Conservation (phyloP, 2,888 invertebrate species). For the Coenonympha arcania region DNA sequence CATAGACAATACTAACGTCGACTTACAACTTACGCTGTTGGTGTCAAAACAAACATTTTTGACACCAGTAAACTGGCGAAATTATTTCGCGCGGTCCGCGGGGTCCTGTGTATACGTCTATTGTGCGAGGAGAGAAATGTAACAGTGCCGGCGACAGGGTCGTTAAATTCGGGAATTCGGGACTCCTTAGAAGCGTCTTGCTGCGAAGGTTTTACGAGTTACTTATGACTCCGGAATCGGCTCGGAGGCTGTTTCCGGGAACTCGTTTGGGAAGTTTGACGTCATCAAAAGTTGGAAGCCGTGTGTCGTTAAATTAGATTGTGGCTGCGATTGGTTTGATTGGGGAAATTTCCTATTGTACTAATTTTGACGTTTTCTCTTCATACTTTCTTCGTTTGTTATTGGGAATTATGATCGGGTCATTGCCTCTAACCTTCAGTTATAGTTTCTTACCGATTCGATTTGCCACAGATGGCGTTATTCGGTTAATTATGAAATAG, state of each 20-base stretch:
- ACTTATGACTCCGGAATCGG: constrained; percentile 59
- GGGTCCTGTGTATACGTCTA: too few species aligned
- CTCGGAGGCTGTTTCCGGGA: constrained; percentile 51
- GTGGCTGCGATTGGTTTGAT: constrained; percentile 33
- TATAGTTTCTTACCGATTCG: too few species aligned
- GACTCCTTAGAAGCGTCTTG: constrained; percentile 45
- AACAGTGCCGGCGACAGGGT: constrained; percentile 55
- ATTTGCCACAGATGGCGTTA: too few species aligned
- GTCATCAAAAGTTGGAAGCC: constrained; percentile 50
- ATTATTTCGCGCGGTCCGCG: too few species aligned
- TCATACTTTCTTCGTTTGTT: not conserved
- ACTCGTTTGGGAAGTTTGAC: constrained; percentile 59
- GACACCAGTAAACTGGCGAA: too few species aligned
- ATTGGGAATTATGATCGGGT: not conserved
- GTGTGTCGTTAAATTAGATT: constrained; percentile 45
- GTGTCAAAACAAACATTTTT: too few species aligned
- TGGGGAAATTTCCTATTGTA: constrained; percentile 5
- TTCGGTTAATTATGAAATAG: too few species aligned
- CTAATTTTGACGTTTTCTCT: not conserved
- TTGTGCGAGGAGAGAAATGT: constrained; percentile 59
- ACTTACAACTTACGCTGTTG: too few species aligned
- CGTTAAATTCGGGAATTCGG: constrained; percentile 58
- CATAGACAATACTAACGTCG: too few species aligned
- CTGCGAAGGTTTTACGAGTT: constrained; percentile 61
- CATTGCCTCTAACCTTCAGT: not conserved